A percentile compares a stretch with the other conserved stretches of the same genome.
phyloP scores from a whole-genome alignment of 2,797 vertebrate genomes.

The Helarctos malayanus region DNA sequence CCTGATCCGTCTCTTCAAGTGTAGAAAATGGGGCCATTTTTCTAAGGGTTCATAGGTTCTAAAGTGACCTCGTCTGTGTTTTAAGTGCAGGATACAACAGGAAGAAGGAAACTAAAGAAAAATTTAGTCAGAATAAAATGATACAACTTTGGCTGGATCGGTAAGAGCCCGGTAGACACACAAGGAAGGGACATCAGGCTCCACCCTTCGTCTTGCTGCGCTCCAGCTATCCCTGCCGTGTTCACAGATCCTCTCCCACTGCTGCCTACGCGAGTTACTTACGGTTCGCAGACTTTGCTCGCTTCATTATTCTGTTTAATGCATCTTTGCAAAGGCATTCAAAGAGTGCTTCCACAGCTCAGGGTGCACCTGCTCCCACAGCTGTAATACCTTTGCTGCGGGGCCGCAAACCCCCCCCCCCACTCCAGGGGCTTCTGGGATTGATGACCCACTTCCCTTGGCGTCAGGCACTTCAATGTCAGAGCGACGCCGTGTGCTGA shows the following conservation, averaged over 20 bases:
- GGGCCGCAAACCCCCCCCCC: background rate
- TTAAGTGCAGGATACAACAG: background rate
- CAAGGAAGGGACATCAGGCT: background rate
- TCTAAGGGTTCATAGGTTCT: background rate
- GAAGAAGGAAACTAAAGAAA: background rate
- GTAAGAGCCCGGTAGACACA: background rate
- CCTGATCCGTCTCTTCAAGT: background rate
- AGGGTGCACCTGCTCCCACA: background rate
- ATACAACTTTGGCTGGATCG: background rate
- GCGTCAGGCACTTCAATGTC: background rate
- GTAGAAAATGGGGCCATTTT: background rate
- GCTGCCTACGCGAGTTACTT: background rate
- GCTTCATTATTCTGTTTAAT: conserved; percentile 15
- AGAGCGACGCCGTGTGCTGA: background rate
- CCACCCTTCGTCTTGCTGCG: background rate
- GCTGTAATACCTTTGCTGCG: background rate
- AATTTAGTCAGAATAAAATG: background rate
- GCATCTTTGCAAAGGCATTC: background rate
- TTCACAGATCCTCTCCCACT: background rate
- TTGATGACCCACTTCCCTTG: background rate
- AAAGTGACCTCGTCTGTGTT: background rate
- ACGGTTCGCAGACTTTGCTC: background rate
- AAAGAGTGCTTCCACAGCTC: background rate
- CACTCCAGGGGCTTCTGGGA: background rate
- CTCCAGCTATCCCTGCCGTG: accelerated